phyloP scores from a whole-genome alignment of 92 coral and sea anemone genomes.

The Diadumene lineata region DNA sequence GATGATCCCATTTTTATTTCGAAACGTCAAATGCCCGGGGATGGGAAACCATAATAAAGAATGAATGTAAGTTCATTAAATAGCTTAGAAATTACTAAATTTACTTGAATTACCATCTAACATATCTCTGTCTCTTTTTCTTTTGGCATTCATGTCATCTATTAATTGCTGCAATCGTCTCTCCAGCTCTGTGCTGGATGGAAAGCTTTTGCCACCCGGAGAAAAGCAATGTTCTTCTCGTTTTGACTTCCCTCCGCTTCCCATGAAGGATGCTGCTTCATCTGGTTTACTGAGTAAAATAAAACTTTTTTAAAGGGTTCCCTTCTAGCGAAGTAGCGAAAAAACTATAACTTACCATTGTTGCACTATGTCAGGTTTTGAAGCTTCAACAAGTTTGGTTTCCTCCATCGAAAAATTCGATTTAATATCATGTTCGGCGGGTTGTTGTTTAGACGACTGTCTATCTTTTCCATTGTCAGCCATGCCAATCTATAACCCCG shows the following conservation, averaged over 20 bases:
- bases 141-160: slow-evolving; percentile 90
- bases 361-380: slow-evolving; percentile 20
- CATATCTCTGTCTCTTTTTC: slow-evolving; percentile 92
- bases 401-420: background rate
- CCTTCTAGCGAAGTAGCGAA: background rate
- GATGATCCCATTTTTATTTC: too few relatives aligned
- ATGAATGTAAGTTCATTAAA: too few relatives aligned
- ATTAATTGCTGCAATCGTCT: slow-evolving; percentile 88
- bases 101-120: slow-evolving; percentile 48
- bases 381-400: background rate
- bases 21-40: too few relatives aligned
- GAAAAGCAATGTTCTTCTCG: background rate
- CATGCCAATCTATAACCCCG: too few relatives aligned
- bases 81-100: too few relatives aligned
- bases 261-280: slow-evolving; percentile 25
- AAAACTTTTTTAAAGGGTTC: too few relatives aligned
- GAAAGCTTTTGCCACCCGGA: background rate
- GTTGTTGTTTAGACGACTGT: background rate
- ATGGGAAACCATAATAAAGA: too few relatives aligned
- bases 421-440: background rate
- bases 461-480: slow-evolving; percentile 17
- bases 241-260: background rate
- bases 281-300: slow-evolving; percentile 1
- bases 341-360: slow-evolving; percentile 36
- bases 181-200: slow-evolving; percentile 79